Conservation (phyloP, 2,797 vertebrate species). For the Chelmon rostratus region DNA sequence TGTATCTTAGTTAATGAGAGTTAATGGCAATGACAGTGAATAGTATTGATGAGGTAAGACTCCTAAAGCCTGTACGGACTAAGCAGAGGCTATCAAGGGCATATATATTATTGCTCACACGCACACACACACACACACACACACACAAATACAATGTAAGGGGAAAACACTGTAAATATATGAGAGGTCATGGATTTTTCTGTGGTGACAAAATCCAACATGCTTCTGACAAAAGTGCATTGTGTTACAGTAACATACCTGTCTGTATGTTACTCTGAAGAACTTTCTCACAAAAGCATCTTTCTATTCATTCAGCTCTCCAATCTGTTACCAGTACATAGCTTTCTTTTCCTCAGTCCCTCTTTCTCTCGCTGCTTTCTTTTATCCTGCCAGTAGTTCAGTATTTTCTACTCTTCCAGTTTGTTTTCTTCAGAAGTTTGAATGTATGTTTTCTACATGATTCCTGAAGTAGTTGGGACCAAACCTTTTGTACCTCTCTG, state of each 20-base stretch:
- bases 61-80: conserved; percentile 78
- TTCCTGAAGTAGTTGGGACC: conserved; percentile 90
- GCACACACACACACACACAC: conserved; percentile 42
- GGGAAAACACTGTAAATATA: conserved; percentile 71
- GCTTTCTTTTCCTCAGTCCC: conserved; percentile 30
- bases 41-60: conserved; percentile 33
- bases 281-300: conserved; percentile 46
- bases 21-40: conserved; percentile 34
- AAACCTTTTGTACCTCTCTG: conserved; percentile 83
- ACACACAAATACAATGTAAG: conserved; percentile 49
- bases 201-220: conserved; percentile 77
- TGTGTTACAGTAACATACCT: conserved; percentile 81
- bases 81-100: conserved; percentile 61
- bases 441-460: conserved; percentile 95
- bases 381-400: conserved; percentile 35
- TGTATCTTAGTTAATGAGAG: conserved; percentile 59
- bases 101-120: conserved; percentile 44
- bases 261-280: conserved; percentile 75
- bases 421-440: conserved; percentile 88
- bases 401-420: conserved; percentile 79
- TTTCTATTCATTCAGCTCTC: conserved; percentile 45
- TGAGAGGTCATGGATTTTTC: conserved; percentile 58
- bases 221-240: conserved; percentile 90
- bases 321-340: conserved; percentile 5
- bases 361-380: conserved; percentile 48